These are phyloP conservation scores for Anagrus nilaparvatae DNA, from an alignment of 1,140 invertebrate genomes.

Conservation along the genomic window DNA sequence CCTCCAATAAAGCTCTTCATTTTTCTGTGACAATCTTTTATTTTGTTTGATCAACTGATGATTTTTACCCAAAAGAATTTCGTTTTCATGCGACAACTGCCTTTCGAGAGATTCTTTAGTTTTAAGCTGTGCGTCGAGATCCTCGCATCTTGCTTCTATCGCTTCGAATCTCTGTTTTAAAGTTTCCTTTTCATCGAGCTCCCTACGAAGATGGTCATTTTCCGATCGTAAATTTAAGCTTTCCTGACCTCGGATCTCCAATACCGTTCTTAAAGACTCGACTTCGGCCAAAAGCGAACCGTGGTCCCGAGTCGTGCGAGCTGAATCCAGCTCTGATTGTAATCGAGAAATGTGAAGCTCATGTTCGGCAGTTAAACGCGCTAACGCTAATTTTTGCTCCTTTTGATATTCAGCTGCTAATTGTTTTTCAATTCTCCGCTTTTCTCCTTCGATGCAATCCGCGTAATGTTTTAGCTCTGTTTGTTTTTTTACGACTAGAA, in stretches of 20 bases:
- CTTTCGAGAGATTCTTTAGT: slow-evolving; percentile 44
- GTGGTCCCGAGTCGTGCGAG: slow-evolving; percentile 25
- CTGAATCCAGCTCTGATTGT: slow-evolving; percentile 25
- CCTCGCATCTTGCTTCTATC: slow-evolving; percentile 56
- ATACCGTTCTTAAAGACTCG: slow-evolving; percentile 61
- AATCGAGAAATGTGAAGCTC: no score
- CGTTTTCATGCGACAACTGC: slow-evolving; percentile 50
- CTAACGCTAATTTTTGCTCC: slow-evolving; percentile 30
- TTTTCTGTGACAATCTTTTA: slow-evolving; percentile 64
- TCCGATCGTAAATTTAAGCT: slow-evolving; percentile 56
- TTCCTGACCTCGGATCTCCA: slow-evolving; percentile 66
- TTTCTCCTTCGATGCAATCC: slow-evolving; percentile 25
- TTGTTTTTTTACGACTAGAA: no score
- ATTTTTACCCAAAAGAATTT: slow-evolving; percentile 57
- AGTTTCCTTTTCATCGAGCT: slow-evolving; percentile 48
- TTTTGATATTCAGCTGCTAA: no score
- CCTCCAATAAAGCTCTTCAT: slow-evolving; percentile 79
- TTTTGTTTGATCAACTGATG: slow-evolving; percentile 66
- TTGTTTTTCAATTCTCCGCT: no score
- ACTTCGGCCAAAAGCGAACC: slow-evolving; percentile 50
- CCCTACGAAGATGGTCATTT: slow-evolving; percentile 43
- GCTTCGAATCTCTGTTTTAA: slow-evolving; percentile 47
- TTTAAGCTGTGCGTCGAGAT: slow-evolving; percentile 55
- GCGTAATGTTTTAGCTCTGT: slow-evolving; percentile 30
- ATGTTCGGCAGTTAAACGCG: slow-evolving; percentile 36